phyloP scores from a whole-genome alignment of 2,888 invertebrate species.

The Lasioglossum figueresi region DNA sequence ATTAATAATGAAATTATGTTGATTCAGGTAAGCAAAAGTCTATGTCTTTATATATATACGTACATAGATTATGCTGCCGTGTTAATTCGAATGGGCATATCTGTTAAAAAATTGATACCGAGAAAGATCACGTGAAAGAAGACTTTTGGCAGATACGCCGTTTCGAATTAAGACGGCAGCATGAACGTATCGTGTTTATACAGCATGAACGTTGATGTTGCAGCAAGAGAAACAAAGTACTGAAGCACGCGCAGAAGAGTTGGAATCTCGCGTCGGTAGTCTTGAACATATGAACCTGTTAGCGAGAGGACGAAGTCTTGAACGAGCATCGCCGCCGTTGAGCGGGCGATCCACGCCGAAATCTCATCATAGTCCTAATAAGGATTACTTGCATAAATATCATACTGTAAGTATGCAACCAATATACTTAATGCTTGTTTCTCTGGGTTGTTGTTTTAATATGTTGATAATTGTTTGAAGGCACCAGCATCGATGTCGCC shows the following conservation, averaged over 20 bases:
- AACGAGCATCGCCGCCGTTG: slow-evolving; percentile 91
- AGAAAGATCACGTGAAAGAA: neutral
- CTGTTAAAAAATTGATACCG: neutral
- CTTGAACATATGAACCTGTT: slow-evolving; percentile 96
- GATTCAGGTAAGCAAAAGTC: slow-evolving; percentile 83
- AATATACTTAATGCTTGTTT: neutral
- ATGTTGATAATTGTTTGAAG: slow-evolving; percentile 83
- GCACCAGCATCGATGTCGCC: slow-evolving; percentile 97
- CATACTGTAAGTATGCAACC: slow-evolving; percentile 93
- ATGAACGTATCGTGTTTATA: neutral
- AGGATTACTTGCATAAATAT: slow-evolving; percentile 96
- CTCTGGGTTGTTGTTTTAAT: neutral
- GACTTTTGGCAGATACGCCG: neutral
- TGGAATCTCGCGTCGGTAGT: slow-evolving; percentile 98
- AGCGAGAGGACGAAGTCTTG: slow-evolving; percentile 89
- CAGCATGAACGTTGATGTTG: slow-evolving; percentile 84
- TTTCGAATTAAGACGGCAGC: neutral
- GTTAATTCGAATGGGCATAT: neutral
- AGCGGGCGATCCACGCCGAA: slow-evolving; percentile 95
- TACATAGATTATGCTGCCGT: neutral
- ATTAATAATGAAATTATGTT: slow-evolving; percentile 99
- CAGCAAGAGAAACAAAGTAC: slow-evolving; percentile 99
- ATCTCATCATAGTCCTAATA: slow-evolving; percentile 91
- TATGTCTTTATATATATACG: neutral
- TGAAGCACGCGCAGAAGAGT: slow-evolving; percentile 98